Conservation (phyloP, 2,888 invertebrate genomes). For the Drosophila emarginata region DNA sequence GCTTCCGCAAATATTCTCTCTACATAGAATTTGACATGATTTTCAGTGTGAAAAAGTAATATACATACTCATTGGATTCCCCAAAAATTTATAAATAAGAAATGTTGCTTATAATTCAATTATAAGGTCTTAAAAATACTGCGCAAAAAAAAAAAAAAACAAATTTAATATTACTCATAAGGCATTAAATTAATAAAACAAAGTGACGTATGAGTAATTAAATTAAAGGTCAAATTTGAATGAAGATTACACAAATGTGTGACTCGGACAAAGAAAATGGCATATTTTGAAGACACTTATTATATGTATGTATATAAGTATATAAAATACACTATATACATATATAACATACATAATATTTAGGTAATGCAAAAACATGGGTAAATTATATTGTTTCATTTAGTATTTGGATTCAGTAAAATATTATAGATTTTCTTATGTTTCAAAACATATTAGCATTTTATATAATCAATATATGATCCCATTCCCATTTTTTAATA, state of each 20-base stretch:
- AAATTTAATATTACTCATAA: slow-evolving; percentile 29
- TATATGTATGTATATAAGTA: background rate
- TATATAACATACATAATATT: background rate
- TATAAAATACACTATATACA: background rate
- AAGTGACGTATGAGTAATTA: slow-evolving; percentile 37
- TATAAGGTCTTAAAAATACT: background rate
- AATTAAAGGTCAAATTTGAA: slow-evolving; percentile 24
- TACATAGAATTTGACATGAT: slow-evolving; percentile 14
- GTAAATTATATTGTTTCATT: background rate
- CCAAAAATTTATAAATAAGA: background rate
- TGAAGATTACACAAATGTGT: slow-evolving; percentile 6
- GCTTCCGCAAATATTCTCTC: slow-evolving; percentile 48
- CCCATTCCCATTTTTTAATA: background rate
- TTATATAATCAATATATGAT: too few species aligned
- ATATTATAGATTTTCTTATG: too few species aligned
- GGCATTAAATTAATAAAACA: slow-evolving; percentile 13
- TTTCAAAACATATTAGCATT: too few species aligned
- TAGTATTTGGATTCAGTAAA: too few species aligned
- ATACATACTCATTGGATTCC: slow-evolving; percentile 9
- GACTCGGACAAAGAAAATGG: background rate
- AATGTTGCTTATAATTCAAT: background rate
- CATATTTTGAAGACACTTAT: background rate
- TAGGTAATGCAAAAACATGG: too few species aligned
- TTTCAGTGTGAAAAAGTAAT: slow-evolving; percentile 3
- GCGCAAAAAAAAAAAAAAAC: too few species aligned